Conservation (phyloP, 1,140 invertebrate genomes). For the Ganaspis sp. region DNA sequence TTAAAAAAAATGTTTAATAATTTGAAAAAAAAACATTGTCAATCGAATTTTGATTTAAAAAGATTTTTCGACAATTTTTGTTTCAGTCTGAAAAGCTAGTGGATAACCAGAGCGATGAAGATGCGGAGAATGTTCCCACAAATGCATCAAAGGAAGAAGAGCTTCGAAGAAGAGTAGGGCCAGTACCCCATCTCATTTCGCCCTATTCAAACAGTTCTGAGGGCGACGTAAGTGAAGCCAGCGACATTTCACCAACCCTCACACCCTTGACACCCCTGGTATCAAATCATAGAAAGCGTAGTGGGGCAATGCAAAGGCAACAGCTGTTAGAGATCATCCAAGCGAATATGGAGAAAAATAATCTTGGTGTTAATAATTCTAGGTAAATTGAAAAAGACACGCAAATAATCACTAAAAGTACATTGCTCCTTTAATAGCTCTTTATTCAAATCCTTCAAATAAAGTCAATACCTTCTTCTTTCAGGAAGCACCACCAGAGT, state of each 20-base stretch:
- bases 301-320: conserved; percentile 85
- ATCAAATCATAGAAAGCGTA: conserved; percentile 75
- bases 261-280: conserved; percentile 72
- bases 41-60: not conserved
- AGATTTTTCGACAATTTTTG: conserved; percentile 35
- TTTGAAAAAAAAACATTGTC: too few species aligned
- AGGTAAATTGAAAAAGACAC: conserved; percentile 76
- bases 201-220: conserved; percentile 73
- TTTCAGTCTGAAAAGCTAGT: conserved; percentile 61
- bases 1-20: too few species aligned
- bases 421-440: not conserved
- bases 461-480: conserved; percentile 2
- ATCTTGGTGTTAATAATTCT: conserved; percentile 87
- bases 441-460: not conserved
- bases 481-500: conserved; percentile 18
- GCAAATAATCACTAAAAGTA: not conserved
- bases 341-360: conserved; percentile 94
- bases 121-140: conserved; percentile 60
- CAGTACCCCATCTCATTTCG: conserved; percentile 69
- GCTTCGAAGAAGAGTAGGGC: conserved; percentile 68
- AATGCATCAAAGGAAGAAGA: conserved; percentile 71
- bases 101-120: conserved; percentile 71
- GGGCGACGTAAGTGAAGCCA: conserved; percentile 74
- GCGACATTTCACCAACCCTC: conserved; percentile 69
- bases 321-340: conserved; percentile 91